Base-by-base conservation (phyloP, 2,113 vertebrate species). In the Callionymus lyra region DNA sequence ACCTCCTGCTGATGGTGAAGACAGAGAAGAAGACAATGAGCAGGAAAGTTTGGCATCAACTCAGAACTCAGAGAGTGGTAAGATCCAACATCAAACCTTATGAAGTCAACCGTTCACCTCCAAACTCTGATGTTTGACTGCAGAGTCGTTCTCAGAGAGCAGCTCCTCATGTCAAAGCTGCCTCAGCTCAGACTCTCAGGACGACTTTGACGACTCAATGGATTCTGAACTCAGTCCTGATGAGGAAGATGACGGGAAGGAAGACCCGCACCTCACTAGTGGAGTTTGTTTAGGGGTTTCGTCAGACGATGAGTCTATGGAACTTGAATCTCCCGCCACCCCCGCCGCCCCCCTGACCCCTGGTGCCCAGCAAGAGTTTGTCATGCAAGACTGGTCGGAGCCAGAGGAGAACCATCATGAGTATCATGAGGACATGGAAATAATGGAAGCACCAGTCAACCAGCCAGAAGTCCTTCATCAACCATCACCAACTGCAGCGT, bases 11-110 rank as follows among this genome's bases (percentile, higher is more conserved):
- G 33, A 32, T 42, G 14, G 12, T 12, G 2, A 41, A 49, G 10
- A 16, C 14, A 2, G 6, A 6, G 41, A 46, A 1, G 50, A 68
- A 17, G 70, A 66, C 45, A 41, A 52, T 6, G 16, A 65, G 13
- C 34, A 21, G 15, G 41, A 50, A n/a, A 47, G 70, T 34, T 83
- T 69, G 51, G 66, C 68, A 0, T 79, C 80, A 12, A 84, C 83
- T 38, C 84, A 79, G 51, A 82, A 82, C 61, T 86, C 80, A 0
- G 87, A 87, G 14, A 84, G 70, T 50, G 89, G 91, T 91, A 66
- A 10, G 70, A 45, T 52, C 18, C 35, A 49, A 42, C 1, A 2
- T 55, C 9, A 12, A 2, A 34, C 31, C 1, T 1, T 21, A 38
- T 15, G 2, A n/a, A n/a, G n/a, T n/a, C n/a, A n/a, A n/a, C 14